Evolutionary conservation across 2,888 invertebrate species (phyloP).

Genomic region (Pyralis farinalis): DNA sequence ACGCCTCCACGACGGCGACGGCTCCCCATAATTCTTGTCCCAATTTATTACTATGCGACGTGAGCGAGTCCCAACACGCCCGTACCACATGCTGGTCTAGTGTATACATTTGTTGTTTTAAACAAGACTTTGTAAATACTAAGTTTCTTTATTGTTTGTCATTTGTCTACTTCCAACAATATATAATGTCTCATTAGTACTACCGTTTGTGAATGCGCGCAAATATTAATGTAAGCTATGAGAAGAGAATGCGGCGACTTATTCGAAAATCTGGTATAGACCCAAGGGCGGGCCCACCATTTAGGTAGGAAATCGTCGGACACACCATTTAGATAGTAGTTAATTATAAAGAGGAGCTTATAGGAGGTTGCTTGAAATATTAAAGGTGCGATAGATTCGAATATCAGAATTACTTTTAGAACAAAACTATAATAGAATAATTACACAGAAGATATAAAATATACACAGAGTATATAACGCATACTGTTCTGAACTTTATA

Average conservation of each 20-base stretch:
- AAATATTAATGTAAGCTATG: no score
- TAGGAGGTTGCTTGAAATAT: conserved; percentile 38
- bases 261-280: conserved; percentile 17
- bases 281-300: conserved; percentile 24
- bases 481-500: no score
- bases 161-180: not conserved
- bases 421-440: no score
- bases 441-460: no score
- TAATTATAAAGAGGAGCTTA: conserved; percentile 48
- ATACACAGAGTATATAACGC: no score
- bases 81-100: conserved; percentile 12
- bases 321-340: conserved; percentile 36
- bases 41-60: not conserved
- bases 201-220: no score
- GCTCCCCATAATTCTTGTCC: conserved; percentile 25
- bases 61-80: not conserved
- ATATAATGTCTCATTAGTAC: not conserved
- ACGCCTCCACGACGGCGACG: conserved; percentile 47
- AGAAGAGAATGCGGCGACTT: conserved; percentile 2
- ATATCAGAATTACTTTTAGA: no score
- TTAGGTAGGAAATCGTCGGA: conserved; percentile 16
- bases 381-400: conserved; percentile 23
- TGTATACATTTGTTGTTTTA: conserved; percentile 2
- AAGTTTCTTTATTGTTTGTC: not conserved
- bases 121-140: conserved; percentile 12